These are phyloP conservation scores for Pogonus chalceus DNA, from an alignment of 1,140 invertebrate species.

Conservation along the genomic window DNA sequence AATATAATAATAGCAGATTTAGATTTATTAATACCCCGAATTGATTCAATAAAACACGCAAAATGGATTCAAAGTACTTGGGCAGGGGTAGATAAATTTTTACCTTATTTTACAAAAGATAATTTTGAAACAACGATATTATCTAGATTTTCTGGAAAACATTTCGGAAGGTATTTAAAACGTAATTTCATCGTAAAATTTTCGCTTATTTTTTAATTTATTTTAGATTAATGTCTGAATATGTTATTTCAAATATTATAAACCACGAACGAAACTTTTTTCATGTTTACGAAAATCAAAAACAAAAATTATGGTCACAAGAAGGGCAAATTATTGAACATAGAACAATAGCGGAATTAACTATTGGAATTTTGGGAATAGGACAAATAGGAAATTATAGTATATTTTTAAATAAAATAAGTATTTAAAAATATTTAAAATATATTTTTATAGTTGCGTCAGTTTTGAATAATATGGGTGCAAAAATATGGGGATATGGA, in stretches of 20 bases:
- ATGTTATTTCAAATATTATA: constrained; percentile 43
- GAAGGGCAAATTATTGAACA: constrained; percentile 32
- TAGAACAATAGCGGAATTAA: constrained; percentile 35
- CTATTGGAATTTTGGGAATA: constrained; percentile 41
- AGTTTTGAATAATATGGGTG: constrained; percentile 34
- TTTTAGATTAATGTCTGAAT: constrained; percentile 42
- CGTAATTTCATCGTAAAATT: background rate
- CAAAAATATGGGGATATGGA: constrained; percentile 31
- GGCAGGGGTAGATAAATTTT: constrained; percentile 37
- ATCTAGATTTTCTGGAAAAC: constrained; percentile 37
- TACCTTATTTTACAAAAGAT: constrained; percentile 22
- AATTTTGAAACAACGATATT: constrained; percentile 27
- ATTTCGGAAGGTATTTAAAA: constrained; percentile 31
- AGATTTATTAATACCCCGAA: constrained; percentile 31
- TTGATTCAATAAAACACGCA: constrained; percentile 29
- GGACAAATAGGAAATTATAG: constrained; percentile 40
- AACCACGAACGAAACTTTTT: constrained; percentile 39
- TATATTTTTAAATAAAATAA: constrained; percentile 23
- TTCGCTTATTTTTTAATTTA: background rate
- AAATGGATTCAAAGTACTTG: constrained; percentile 43
- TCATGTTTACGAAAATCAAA: constrained; percentile 34
- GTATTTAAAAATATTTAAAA: constrained; percentile 9
- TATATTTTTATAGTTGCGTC: constrained; percentile 33
- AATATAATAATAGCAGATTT: constrained; percentile 38
- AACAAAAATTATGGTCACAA: constrained; percentile 30